These are phyloP conservation scores for Malurus alboscapulatus DNA, from an alignment of 2,113 vertebrate genomes.

Conservation along the genomic window DNA sequence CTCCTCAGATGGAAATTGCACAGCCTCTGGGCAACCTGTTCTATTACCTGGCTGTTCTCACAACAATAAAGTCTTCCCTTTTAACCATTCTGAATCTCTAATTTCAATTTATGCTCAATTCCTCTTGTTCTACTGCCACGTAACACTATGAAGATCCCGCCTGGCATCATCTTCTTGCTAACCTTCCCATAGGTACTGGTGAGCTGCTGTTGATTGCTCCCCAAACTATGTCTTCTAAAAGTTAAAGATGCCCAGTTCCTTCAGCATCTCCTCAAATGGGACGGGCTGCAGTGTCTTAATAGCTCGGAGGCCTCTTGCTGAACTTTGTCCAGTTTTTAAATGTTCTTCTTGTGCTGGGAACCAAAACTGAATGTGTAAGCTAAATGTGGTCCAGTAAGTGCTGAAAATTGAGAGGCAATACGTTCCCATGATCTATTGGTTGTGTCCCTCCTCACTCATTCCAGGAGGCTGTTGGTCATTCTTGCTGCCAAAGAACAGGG, in stretches of 20 bases:
- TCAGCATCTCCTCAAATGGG: not conserved
- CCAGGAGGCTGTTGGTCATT: not conserved
- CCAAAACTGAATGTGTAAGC: not conserved
- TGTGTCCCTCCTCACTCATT: not conserved
- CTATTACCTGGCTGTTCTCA: not conserved
- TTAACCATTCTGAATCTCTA: not conserved
- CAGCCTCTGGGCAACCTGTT: not conserved
- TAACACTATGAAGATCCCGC: not conserved
- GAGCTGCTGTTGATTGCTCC: not conserved
- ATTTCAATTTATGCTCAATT: not conserved
- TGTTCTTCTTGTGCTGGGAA: not conserved
- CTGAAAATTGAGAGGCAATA: not conserved
- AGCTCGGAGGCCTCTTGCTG: not conserved
- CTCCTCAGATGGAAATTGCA: not conserved
- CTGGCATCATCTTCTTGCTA: not conserved
- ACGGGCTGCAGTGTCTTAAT: not conserved
- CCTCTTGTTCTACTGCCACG: not conserved
- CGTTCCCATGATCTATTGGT: not conserved
- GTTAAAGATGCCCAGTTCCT: not conserved
- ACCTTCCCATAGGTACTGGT: not conserved
- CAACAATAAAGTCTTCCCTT: not conserved
- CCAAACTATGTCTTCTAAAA: not conserved
- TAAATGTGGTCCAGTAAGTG: not conserved
- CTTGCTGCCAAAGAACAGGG: not conserved
- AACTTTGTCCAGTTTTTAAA: not conserved